Evolutionary conservation across 2,888 invertebrate species (phyloP).

Genomic region (Tuberolachnus salignus): DNA sequence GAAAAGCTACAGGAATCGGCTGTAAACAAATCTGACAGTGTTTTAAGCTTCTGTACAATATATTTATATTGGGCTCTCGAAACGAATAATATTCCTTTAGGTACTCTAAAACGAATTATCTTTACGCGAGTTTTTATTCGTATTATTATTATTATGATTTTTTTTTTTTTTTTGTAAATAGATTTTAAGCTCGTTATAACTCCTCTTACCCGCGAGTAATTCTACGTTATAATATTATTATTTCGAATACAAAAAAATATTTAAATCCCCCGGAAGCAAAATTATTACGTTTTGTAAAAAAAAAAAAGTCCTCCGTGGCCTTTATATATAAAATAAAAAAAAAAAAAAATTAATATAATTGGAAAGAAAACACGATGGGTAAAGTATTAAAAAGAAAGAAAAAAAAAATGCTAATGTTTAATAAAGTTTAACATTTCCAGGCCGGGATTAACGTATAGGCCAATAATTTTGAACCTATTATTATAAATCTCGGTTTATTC

Average conservation of each 20-base stretch:
- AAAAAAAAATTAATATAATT: not conserved
- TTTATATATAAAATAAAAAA: not conserved
- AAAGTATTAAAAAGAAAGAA: too few species aligned
- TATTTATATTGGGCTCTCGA: not conserved
- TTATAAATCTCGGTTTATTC: too few species aligned
- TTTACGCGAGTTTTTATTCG: not conserved
- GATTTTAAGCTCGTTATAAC: slow-evolving; percentile 20
- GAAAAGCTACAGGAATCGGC: not conserved
- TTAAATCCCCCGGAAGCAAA: not conserved
- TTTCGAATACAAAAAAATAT: too few species aligned
- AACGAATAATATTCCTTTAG: slow-evolving; percentile 14
- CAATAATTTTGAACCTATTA: too few species aligned
- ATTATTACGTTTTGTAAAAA: not conserved
- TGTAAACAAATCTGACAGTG: slow-evolving; percentile 20
- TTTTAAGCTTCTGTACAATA: slow-evolving; percentile 24
- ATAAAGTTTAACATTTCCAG: too few species aligned
- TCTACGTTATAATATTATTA: not conserved
- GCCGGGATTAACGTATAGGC: too few species aligned
- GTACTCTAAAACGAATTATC: slow-evolving; percentile 23
- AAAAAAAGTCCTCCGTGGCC: not conserved
- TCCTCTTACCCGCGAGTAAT: not conserved
- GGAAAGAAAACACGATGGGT: too few species aligned
- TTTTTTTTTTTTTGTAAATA: slow-evolving; percentile 5
- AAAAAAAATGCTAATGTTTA: too few species aligned
- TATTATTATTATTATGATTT: not conserved